These are phyloP conservation scores for Eupithecia subfuscata DNA, from an alignment of 2,888 invertebrate species.

Conservation along the genomic window DNA sequence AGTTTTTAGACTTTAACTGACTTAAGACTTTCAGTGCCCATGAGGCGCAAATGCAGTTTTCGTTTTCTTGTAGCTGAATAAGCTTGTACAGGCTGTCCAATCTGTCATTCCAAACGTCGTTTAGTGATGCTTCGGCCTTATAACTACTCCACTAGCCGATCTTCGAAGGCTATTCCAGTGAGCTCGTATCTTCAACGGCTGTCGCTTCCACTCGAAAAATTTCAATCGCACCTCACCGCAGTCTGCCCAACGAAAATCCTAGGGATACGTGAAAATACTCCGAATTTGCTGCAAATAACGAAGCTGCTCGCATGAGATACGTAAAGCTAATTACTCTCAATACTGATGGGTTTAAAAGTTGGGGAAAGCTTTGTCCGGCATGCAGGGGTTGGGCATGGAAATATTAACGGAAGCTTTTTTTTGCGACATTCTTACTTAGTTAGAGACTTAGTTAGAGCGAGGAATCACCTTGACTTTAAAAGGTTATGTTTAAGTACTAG, in stretches of 20 bases:
- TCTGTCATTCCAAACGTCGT: no score
- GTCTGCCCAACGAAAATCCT: conserved; percentile 74
- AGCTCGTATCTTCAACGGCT: conserved; percentile 48
- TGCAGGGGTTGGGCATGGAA: not conserved
- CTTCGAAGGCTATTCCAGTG: conserved; percentile 43
- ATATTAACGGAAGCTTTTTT: not conserved
- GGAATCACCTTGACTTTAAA: no score
- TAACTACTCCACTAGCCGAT: not conserved
- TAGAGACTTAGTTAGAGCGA: no score
- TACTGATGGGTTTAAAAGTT: conserved; percentile 38
- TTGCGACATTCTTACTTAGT: no score
- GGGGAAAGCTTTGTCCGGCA: conserved; percentile 20
- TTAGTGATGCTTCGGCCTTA: not conserved
- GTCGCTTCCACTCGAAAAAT: conserved; percentile 82
- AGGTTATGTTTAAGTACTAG: no score
- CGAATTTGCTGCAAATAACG: conserved; percentile 51
- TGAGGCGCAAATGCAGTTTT: not conserved
- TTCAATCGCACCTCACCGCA: conserved; percentile 77
- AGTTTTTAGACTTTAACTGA: no score
- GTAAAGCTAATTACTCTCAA: conserved; percentile 64
- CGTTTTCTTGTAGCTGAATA: not conserved
- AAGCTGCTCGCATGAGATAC: conserved; percentile 61
- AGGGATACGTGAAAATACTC: conserved; percentile 74
- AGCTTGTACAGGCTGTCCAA: no score
- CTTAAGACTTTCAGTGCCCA: not conserved